phyloP scores from a whole-genome alignment of 2,113 vertebrate genomes.

The Craseonycteris thonglongyai region DNA sequence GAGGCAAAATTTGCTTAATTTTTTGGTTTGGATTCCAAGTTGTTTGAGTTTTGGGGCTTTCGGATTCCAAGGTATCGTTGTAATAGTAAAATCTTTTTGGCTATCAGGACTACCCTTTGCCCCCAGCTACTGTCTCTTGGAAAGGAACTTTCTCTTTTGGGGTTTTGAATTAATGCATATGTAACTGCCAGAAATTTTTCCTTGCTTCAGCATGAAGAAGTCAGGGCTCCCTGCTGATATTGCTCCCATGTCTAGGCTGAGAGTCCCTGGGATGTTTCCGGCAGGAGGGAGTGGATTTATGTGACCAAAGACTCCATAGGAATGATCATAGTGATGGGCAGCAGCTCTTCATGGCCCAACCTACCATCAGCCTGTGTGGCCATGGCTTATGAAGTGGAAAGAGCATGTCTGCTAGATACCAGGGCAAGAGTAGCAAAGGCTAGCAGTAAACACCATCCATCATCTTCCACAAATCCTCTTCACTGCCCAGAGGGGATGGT shows the following conservation, averaged over 20 bases:
- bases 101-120: background rate
- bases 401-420: background rate
- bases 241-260: background rate
- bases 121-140: background rate
- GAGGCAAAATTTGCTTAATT: no score
- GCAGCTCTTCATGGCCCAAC: background rate
- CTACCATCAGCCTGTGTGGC: background rate
- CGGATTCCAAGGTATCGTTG: no score
- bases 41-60: no score
- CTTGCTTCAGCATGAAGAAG: background rate
- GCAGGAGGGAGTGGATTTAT: background rate
- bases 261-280: background rate
- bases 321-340: background rate
- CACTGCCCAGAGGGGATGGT: background rate
- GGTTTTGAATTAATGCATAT: background rate
- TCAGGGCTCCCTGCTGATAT: background rate
- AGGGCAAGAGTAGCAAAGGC: background rate
- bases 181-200: background rate
- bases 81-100: background rate
- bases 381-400: background rate
- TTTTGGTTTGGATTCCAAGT: no score
- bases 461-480: background rate
- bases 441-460: background rate
- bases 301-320: background rate
- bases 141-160: background rate